A percentile compares a stretch with the other conserved stretches of the same genome.
Conservation (phyloP, 2,113 vertebrate species). For the Boulengeromyrus knoepffleri region DNA sequence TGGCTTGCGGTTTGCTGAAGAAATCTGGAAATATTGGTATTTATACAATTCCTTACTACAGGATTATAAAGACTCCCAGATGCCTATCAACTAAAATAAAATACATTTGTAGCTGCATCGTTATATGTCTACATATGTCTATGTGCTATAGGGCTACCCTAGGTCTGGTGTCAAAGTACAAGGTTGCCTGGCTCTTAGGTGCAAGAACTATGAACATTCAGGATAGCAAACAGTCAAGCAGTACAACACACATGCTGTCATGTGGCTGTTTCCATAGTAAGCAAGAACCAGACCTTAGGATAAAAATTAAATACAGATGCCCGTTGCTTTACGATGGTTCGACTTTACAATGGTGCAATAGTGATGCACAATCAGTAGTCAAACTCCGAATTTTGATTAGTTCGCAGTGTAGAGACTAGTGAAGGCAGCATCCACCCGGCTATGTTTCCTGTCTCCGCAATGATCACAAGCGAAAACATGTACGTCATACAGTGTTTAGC, state of each 20-base stretch:
- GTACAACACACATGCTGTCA: background rate
- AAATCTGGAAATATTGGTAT: background rate
- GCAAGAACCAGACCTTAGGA: background rate
- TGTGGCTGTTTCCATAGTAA: background rate
- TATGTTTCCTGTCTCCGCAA: background rate
- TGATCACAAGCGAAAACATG: background rate
- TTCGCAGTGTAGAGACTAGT: background rate
- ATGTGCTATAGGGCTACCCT: background rate
- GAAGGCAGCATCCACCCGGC: background rate
- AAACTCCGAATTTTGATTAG: background rate
- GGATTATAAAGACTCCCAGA: background rate
- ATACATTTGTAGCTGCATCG: background rate
- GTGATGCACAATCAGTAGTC: background rate
- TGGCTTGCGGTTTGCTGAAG: background rate
- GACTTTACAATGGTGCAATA: background rate
- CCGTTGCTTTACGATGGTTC: background rate
- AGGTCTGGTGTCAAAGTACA: background rate
- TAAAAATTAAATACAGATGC: background rate
- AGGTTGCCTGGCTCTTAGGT: background rate
- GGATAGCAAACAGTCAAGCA: background rate
- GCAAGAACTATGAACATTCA: background rate
- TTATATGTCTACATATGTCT: background rate
- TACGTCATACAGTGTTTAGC: background rate
- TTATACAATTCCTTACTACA: background rate
- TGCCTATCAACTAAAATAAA: background rate